Evolutionary conservation across 2,113 vertebrate species (phyloP).

Genomic region (Archilochus colubris): DNA sequence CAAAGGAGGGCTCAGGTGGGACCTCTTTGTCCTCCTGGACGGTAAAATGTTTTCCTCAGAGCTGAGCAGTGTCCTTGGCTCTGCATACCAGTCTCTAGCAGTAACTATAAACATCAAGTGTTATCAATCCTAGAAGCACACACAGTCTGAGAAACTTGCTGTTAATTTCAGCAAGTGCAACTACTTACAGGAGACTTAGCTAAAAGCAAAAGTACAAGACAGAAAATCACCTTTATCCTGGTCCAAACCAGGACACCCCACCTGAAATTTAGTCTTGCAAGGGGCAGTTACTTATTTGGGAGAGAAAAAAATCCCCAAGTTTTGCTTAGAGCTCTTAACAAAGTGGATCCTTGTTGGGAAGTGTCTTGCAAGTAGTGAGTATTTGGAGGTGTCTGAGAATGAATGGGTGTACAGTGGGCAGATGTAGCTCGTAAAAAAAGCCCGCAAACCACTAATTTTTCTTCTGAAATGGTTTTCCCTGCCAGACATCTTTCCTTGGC

Average conservation of each 20-base stretch:
- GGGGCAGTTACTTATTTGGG: slow-evolving; percentile 19
- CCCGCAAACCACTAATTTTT: not conserved
- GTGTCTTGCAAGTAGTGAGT: not conserved
- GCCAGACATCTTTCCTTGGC: not conserved
- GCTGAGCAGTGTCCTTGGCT: too few species aligned
- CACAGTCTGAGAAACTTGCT: too few species aligned
- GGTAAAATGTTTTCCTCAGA: too few species aligned
- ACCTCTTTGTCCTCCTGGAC: too few species aligned
- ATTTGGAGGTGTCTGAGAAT: not conserved
- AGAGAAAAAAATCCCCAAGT: slow-evolving; percentile 16
- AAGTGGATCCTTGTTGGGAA: not conserved
- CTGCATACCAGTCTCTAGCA: too few species aligned
- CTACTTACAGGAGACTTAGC: too few species aligned
- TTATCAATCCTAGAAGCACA: too few species aligned
- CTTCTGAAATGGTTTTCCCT: accelerated
- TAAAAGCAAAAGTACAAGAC: too few species aligned
- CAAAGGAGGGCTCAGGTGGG: too few species aligned
- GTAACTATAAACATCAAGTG: too few species aligned
- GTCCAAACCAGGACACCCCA: not conserved
- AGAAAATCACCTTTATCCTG: too few species aligned
- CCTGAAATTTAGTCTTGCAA: not conserved
- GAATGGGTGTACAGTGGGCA: not conserved
- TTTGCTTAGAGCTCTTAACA: not conserved
- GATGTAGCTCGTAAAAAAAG: not conserved
- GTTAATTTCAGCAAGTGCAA: too few species aligned